These are phyloP conservation scores for Hydractinia symbiolongicarpus DNA, from an alignment of 30 jellyfish, hydroid and myxozoan genomes.

Conservation along the genomic window DNA sequence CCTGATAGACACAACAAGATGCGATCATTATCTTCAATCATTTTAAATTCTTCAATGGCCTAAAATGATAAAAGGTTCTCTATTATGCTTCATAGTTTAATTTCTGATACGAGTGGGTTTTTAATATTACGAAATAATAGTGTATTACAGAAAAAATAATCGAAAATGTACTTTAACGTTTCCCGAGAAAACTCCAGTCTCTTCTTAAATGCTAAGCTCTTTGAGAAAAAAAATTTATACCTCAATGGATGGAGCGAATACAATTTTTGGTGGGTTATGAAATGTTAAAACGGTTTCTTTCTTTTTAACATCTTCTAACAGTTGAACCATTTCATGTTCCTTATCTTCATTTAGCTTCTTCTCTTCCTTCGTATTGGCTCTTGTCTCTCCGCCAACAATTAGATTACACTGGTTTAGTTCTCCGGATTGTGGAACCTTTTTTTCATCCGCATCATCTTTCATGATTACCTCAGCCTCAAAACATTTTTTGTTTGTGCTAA, in stretches of 20 bases:
- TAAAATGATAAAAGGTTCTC: background rate
- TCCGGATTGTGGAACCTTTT: background rate
- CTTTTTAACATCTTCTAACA: background rate
- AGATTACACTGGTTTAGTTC: no score
- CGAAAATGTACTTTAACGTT: no score
- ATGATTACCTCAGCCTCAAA: background rate
- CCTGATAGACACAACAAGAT: conserved; percentile 80
- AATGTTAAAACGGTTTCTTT: conserved; percentile 9
- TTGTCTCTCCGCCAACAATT: no score
- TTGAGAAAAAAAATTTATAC: background rate
- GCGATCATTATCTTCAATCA: conserved; percentile 63
- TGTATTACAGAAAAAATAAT: no score
- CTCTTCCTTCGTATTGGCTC: background rate
- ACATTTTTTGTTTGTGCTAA: background rate
- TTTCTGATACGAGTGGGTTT: no score
- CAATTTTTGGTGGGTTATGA: conserved; percentile 56
- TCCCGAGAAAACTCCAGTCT: no score
- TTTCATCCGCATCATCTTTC: background rate
- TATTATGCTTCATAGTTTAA: no score
- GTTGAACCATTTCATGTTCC: background rate
- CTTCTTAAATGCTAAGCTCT: no score
- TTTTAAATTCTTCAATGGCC: conserved; percentile 77
- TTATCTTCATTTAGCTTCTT: background rate
- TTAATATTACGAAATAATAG: no score
- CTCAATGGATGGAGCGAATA: conserved; percentile 55